These are phyloP conservation scores for Subacronicta megacephala DNA, from an alignment of 2,888 invertebrate genomes.

Conservation along the genomic window DNA sequence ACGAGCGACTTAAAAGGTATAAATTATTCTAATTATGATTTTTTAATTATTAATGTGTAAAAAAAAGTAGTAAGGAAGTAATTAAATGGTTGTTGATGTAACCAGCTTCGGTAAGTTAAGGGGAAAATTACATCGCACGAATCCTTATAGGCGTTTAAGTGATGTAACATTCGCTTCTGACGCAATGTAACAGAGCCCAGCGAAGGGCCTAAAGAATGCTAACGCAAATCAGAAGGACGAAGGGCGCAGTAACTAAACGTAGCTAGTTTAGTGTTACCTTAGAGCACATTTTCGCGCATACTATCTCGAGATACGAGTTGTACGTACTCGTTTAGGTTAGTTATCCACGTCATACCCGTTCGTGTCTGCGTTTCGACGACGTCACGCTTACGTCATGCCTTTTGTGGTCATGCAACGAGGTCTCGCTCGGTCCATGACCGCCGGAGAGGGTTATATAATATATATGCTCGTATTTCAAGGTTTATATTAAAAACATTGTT, in stretches of 20 bases:
- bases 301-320: conserved; percentile 41
- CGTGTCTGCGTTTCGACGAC: conserved; percentile 56
- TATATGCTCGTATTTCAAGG: conserved; percentile 13
- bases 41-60: no score
- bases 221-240: conserved; percentile 29
- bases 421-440: conserved; percentile 52
- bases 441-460: conserved; percentile 13
- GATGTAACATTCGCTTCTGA: conserved; percentile 45
- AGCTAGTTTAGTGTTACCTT: conserved; percentile 47
- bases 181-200: conserved; percentile 33
- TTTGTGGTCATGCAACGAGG: conserved; percentile 49
- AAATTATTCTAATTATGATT: no score
- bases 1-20: no score
- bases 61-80: no score
- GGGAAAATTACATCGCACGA: conserved; percentile 19
- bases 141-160: conserved; percentile 26
- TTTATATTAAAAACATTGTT: conserved; percentile 33
- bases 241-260: conserved; percentile 38
- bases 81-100: no score
- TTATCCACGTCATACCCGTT: conserved; percentile 49
- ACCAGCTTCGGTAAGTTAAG: no score
- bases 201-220: conserved; percentile 34
- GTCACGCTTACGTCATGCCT: conserved; percentile 57
- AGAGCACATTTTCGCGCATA: conserved; percentile 43
- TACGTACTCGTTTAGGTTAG: conserved; percentile 45